Base-by-base conservation (phyloP, 2,888 invertebrate species). In the Pristionchus entomophagus region DNA sequence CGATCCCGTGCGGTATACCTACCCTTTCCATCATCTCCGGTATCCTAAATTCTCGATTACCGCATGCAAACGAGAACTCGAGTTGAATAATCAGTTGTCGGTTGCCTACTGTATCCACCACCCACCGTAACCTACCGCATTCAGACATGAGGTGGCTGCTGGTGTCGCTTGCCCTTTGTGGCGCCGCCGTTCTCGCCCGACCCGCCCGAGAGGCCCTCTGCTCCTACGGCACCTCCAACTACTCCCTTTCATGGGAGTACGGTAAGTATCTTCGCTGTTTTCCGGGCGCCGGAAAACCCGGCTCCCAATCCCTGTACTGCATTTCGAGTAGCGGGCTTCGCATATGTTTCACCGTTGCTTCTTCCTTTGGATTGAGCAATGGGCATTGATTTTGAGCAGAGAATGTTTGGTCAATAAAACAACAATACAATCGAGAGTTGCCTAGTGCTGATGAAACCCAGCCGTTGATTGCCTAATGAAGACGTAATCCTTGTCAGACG, bases 161-260 rank as follows among this genome's bases (percentile, higher is more conserved):
- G 35, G 62, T 84, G 19, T 62, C 56, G 38, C 10, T 51, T 14
- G 65, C 69, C 2, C 32, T 84, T 0, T 19, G 49, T 5, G 82
- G 59, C 62, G 65, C 84, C 3, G n/a, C 49, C 5, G 84, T 69
- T 10, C 32, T 26, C 38, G 65, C 84, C 12, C 49, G 84, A 14
- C 84, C 84, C 10, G 17, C 41, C 29, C 8, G 51, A 19, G 84
- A 84, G 22, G 84, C 84, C 35, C 84, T 84, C 51, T 89, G 89
- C 84, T 86, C 87, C 5, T 89, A 80, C 81, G 80, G 77, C 8
- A 87, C 87, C 0, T 59, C 88, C 17, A 89, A 89, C 84, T 89
- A 89, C 83, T 87, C 88, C 14, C 65, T 90, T 45, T 86, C 85
- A 26, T 90, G 90, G 90, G 69, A 86, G 22, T 90, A 88, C 77